Base-by-base conservation (phyloP, 2,797 vertebrate species). In the Pterois miles region DNA sequence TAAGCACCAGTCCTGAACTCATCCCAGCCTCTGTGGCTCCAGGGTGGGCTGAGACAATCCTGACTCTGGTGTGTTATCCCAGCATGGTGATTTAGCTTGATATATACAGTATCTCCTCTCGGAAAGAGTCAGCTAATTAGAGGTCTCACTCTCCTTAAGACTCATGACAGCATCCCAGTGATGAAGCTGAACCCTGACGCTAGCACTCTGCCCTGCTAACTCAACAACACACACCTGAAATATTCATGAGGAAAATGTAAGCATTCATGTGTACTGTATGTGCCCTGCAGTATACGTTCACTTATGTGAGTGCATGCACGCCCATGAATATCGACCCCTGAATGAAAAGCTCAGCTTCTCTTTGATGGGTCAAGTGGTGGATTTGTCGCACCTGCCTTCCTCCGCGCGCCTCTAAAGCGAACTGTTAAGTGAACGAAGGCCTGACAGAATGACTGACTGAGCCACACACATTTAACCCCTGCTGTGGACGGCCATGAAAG, bases 371-470 rank as follows among this genome's bases (percentile, higher is more conserved):
- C 88, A 88, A 86, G 82, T 62, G 78, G 78, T 63, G 74, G 77
- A 85, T 86, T 81, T 88, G 82, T 73, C 52, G n/a, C 79, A 68
- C 62, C 77, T 57, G 36, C 68, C 53, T 27, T 64, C 68, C 52
- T 79, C 65, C 34, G 5, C 29, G 48, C 12, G 46, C 38, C 43
- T 84, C 71, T 80, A 52, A 68, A 80, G 76, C 70, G 33, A 76
- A 74, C 73, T 25, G 78, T 70, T 78, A 69, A 74, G 76, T 75
- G 50, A 84, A 74, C 80, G 81, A 78, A 65, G 77, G 74, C 25
- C 81, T 85, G 90, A 89, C 86, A 86, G 71, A 59, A 62, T 93
- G 91, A 92, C 79, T 93, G 91, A 93, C 88, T 86, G 86, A 83
- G 85, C 90, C 91, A 87, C 88, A 88, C 90, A 64, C 89, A 33